These are phyloP conservation scores for Microtus montanus DNA, from an alignment of 2,113 vertebrate species.

Conservation along the genomic window DNA sequence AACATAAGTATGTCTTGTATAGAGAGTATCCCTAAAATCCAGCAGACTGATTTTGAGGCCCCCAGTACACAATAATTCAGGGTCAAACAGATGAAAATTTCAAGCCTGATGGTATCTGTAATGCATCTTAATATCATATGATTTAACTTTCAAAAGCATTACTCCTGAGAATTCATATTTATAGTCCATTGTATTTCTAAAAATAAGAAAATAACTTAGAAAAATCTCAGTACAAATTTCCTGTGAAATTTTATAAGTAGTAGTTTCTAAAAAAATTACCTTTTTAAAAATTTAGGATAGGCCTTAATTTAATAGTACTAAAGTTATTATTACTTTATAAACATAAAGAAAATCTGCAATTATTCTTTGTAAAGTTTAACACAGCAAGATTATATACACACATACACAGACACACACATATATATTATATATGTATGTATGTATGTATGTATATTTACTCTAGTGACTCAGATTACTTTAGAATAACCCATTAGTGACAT, in stretches of 20 bases:
- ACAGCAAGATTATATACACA: neutral
- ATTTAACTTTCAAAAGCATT: neutral
- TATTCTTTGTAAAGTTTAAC: conserved; percentile 61
- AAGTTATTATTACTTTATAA: conserved; percentile 43
- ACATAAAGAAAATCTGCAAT: neutral
- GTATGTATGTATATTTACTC: neutral
- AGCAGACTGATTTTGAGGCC: neutral
- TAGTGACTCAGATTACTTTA: conserved; percentile 19
- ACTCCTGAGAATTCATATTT: neutral
- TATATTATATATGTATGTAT: neutral
- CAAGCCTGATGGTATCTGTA: neutral
- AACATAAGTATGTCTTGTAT: neutral
- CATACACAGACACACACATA: neutral
- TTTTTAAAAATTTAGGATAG: neutral
- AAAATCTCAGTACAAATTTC: conserved; percentile 14
- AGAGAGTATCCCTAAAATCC: neutral
- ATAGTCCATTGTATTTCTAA: conserved; percentile 2
- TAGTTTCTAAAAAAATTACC: neutral
- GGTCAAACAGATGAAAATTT: conserved; percentile 21
- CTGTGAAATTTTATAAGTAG: conserved; percentile 16
- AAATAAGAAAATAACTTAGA: conserved; percentile 14
- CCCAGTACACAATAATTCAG: neutral
- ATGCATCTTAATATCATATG: neutral
- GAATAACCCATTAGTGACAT: conserved; percentile 71
- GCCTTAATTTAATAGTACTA: conserved; percentile 45